These are phyloP conservation scores for Falco naumanni DNA, from an alignment of 2,797 vertebrate genomes.

Conservation along the genomic window DNA sequence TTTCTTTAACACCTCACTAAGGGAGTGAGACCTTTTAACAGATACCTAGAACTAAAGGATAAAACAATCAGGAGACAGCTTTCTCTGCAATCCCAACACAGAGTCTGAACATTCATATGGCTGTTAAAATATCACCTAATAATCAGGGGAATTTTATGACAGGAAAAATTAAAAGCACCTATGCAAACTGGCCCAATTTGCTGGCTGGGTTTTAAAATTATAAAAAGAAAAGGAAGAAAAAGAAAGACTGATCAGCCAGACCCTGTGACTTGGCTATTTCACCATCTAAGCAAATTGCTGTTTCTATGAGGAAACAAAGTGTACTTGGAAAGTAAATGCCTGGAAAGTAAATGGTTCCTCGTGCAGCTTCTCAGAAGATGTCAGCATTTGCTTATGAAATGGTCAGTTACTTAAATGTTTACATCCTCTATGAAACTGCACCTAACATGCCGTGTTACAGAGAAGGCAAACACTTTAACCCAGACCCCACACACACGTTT, in stretches of 20 bases:
- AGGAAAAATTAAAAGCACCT: constrained; percentile 13
- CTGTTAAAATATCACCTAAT: constrained; percentile 42
- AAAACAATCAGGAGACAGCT: constrained; percentile 62
- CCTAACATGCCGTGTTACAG: not conserved
- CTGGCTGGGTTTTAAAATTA: not conserved
- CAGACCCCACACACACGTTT: not conserved
- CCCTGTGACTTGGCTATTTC: not conserved
- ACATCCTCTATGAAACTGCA: not conserved
- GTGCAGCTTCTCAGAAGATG: not conserved
- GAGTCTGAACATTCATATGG: constrained; percentile 8
- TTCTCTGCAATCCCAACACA: constrained; percentile 50
- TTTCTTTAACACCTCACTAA: constrained; percentile 65
- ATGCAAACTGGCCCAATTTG: not conserved
- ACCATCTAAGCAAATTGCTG: not conserved
- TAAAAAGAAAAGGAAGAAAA: not conserved
- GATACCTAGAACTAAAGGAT: constrained; percentile 46
- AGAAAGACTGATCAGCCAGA: not conserved
- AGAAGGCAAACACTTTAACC: not conserved
- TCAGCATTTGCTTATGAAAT: not conserved
- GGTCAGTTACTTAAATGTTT: not conserved
- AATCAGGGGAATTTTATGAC: not conserved
- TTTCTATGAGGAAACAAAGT: not conserved
- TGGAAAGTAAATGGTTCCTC: not conserved
- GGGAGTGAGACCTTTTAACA: constrained; percentile 67
- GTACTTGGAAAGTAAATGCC: not conserved